Base-by-base conservation (phyloP, 2,797 vertebrate genomes). In the Crocidura indochinensis region DNA sequence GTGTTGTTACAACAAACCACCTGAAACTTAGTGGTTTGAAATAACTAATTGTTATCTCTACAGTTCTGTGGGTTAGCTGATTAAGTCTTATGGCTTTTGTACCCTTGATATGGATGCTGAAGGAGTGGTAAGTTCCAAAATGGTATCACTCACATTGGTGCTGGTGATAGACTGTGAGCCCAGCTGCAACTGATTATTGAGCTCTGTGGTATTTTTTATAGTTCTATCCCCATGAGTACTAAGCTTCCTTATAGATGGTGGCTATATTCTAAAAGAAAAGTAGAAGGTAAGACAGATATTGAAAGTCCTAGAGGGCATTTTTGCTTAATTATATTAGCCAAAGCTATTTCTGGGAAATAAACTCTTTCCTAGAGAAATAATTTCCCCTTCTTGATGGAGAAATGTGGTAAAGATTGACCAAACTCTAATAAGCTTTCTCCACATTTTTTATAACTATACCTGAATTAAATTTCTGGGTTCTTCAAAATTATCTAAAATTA, bases 21-120 rank as follows among this genome's bases (percentile, higher is more conserved):
- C 91, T 89, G 90, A 92, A 92, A 92, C 77, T 82, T 81, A 6
- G 91, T 94, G 96, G 94, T 95, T 93, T 88, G 84, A 91, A 88
- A 72, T 69, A 86, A 56, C 78, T 84, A 72, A 68, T 81, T 46
- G 68, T 87, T 51, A 60, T 80, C 85, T 65, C 69, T 69, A 77
- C 62, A 72, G 12, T 51, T 74, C 73, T 78, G 60, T 60, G 92
- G 72, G 64, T 73, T 65, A 44, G 62, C 29, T 15, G 27, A 12
- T 10, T 76, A 67, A 80, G 29, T 72, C 51, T 20, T 90, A 44
- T 87, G 87, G 46, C 84, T 80, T 60, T 14, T 84, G 76, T 65
- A n/a, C n/a, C 31, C n/a, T 31, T 31, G 44, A 17, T 44, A 29
- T 49, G 62, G 14, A 47, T 49, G 29, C 8, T 38, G 11, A 75